These are phyloP conservation scores for Shinisaurus crocodilurus DNA, from an alignment of 2,113 vertebrate genomes.

Conservation along the genomic window DNA sequence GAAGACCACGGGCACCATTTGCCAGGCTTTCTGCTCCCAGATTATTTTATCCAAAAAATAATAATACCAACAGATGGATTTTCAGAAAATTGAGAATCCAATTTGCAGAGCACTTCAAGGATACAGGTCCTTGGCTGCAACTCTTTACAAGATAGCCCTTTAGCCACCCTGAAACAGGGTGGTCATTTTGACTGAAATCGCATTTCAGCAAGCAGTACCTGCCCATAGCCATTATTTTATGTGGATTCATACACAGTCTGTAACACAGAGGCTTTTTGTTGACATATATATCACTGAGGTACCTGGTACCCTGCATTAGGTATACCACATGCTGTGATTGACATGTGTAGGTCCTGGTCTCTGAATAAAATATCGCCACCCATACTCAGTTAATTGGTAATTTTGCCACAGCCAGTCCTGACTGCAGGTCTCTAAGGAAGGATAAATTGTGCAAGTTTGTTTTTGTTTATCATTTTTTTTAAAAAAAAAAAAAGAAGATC, in stretches of 20 bases:
- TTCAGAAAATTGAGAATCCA: neutral
- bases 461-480: neutral
- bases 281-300: neutral
- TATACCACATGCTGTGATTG: neutral
- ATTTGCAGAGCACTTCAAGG: neutral
- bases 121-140: neutral
- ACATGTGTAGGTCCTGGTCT: constrained; percentile 14
- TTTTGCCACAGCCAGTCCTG: accelerated
- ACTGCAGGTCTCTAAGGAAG: neutral
- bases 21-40: neutral
- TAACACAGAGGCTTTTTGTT: neutral
- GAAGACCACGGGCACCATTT: neutral
- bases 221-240: neutral
- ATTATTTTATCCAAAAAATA: neutral
- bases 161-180: neutral
- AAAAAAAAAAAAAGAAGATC: neutral
- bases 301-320: neutral
- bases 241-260: neutral
- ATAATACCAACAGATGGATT: neutral
- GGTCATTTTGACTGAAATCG: neutral
- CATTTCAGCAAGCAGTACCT: neutral
- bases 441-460: constrained; percentile 3
- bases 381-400: constrained; percentile 24
- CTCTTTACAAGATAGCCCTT: neutral
- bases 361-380: constrained; percentile 13